A percentile compares a stretch with the other conserved stretches of the same genome.
phyloP scores from a whole-genome alignment of 2,797 vertebrate genomes.

The Lithobates pipiens region DNA sequence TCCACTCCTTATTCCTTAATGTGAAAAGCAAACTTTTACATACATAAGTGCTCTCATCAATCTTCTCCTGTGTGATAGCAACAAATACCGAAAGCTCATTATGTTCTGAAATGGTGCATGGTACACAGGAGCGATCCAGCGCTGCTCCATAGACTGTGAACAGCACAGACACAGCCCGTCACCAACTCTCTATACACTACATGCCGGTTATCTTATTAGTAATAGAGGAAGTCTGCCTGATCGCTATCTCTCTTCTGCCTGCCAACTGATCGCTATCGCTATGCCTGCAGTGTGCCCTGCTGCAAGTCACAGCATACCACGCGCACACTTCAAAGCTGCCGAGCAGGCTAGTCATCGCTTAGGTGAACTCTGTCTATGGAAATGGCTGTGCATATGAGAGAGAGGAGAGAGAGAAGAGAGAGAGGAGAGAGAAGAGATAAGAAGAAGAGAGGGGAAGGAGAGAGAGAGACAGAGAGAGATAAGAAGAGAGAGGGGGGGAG shows the following conservation, averaged over 20 bases:
- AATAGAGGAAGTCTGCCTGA: slow-evolving; percentile 1
- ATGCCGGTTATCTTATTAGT: not conserved
- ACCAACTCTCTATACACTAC: not conserved
- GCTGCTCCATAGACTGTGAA: not conserved
- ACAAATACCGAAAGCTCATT: not conserved
- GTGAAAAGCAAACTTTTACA: not conserved
- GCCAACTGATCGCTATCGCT: not conserved
- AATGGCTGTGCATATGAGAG: no score
- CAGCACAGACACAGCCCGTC: not conserved
- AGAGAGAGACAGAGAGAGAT: no score
- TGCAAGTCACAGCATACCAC: not conserved
- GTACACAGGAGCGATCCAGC: slow-evolving; percentile 4
- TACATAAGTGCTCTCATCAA: not conserved
- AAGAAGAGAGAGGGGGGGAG: no score
- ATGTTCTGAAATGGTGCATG: not conserved
- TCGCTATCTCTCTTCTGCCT: not conserved
- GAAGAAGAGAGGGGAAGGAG: no score
- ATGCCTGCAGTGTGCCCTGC: not conserved
- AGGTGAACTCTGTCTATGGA: not conserved
- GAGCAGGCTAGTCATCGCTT: not conserved
- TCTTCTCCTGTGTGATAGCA: not conserved
- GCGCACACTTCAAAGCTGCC: slow-evolving; percentile 7
- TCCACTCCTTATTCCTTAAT: not conserved
- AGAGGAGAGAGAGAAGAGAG: no score
- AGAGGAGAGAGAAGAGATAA: no score